phyloP scores from a whole-genome alignment of 2,113 vertebrate genomes.

The Engraulis encrasicolus region DNA sequence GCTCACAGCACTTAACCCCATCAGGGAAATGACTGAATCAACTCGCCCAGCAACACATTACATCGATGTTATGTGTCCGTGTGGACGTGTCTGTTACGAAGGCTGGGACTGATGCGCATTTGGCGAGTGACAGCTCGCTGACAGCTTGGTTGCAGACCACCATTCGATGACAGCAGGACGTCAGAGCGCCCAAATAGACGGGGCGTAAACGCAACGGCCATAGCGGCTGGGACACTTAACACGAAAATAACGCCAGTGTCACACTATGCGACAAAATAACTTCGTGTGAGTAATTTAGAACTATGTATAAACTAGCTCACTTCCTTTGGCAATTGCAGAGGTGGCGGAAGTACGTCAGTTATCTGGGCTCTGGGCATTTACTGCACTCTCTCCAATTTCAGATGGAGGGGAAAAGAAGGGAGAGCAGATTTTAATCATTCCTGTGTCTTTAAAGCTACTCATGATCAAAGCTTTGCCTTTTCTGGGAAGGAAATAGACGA shows the following conservation, averaged over 20 bases:
- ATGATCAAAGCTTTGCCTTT: conserved; percentile 74
- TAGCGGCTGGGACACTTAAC: neutral
- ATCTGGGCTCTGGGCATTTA: conserved; percentile 74
- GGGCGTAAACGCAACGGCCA: neutral
- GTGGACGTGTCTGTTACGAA: neutral
- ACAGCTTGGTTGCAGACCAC: conserved; percentile 36
- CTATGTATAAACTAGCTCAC: conserved; percentile 68
- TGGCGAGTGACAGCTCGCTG: conserved; percentile 53
- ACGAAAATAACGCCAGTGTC: conserved; percentile 20
- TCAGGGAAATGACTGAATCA: neutral
- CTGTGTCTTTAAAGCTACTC: conserved; percentile 82
- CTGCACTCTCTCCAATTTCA: conserved; percentile 75
- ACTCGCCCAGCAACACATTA: neutral
- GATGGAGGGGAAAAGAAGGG: conserved; percentile 66
- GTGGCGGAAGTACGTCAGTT: conserved; percentile 88
- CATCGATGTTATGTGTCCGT: neutral
- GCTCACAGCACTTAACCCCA: neutral
- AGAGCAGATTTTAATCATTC: conserved; percentile 74
- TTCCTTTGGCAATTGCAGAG: conserved; percentile 77
- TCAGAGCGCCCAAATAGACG: conserved; percentile 28
- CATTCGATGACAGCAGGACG: conserved; percentile 50
- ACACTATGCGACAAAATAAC: conserved; percentile 56
- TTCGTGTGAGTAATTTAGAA: conserved; percentile 47
- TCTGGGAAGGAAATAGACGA: conserved; percentile 68
- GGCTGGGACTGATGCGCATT: conserved; percentile 19